Evolutionary conservation across 2,113 vertebrate genomes (phyloP).

Genomic region (Rostratula benghalensis): DNA sequence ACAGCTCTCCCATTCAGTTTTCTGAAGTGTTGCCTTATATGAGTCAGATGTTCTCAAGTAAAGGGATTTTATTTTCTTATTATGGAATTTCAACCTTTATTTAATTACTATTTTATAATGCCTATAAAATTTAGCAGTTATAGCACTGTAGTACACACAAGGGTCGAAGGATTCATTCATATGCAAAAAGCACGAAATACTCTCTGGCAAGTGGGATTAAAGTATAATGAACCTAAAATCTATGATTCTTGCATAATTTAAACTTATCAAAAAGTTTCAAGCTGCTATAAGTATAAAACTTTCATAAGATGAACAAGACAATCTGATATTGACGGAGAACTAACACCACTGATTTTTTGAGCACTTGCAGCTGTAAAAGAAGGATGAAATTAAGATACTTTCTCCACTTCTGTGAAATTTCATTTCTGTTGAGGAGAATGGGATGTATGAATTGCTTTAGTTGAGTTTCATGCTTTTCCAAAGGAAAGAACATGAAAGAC

Average conservation of each 20-base stretch:
- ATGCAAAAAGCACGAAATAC: neutral
- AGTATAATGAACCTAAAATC: neutral
- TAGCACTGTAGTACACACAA: neutral
- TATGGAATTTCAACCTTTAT: neutral
- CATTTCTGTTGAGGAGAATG: neutral
- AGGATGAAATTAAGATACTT: neutral
- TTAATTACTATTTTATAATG: neutral
- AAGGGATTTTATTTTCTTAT: neutral
- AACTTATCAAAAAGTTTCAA: neutral
- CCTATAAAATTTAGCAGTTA: neutral
- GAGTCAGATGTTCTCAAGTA: neutral
- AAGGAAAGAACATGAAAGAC: neutral
- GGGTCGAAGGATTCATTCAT: slow-evolving; percentile 1
- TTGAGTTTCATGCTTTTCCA: neutral
- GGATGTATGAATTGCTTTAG: neutral
- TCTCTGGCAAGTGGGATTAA: neutral
- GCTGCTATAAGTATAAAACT: neutral
- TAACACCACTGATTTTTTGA: neutral
- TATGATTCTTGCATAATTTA: neutral
- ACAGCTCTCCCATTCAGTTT: neutral
- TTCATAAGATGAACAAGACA: neutral
- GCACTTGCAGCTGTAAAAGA: neutral
- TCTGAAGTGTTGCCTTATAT: neutral
- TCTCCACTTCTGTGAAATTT: neutral
- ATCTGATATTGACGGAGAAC: neutral